Evolutionary conservation across 2,888 invertebrate genomes (phyloP).

Genomic region (Tiliacea aurago): DNA sequence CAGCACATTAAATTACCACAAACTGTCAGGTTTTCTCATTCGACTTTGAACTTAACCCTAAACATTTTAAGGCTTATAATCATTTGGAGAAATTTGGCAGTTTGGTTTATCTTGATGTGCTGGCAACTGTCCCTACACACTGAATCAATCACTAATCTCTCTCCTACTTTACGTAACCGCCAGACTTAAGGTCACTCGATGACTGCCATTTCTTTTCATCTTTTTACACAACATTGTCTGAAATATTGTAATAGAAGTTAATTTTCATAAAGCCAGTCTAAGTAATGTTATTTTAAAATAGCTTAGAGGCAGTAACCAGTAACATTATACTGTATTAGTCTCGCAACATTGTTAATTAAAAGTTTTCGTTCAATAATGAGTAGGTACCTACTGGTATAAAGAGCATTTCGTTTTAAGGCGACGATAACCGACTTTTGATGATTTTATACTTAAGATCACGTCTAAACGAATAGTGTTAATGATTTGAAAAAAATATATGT

Average conservation of each 20-base stretch:
- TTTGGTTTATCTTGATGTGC: too few relatives aligned
- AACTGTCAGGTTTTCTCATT: too few relatives aligned
- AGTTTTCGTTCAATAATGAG: not conserved
- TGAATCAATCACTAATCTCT: conserved; percentile 10
- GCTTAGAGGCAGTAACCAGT: not conserved
- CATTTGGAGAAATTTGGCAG: too few relatives aligned
- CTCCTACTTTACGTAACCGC: conserved; percentile 3
- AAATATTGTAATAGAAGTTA: not conserved
- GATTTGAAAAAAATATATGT: too few relatives aligned
- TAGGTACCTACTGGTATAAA: not conserved
- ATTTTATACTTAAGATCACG: too few relatives aligned
- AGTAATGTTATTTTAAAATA: conserved; percentile 4
- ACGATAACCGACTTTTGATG: too few relatives aligned
- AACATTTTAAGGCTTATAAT: too few relatives aligned
- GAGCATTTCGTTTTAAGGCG: not conserved
- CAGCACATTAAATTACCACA: too few relatives aligned
- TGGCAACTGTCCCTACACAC: too few relatives aligned
- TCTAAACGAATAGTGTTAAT: too few relatives aligned
- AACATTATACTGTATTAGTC: not conserved
- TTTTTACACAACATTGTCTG: not conserved
- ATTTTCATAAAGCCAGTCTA: conserved; percentile 1
- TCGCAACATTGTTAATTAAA: not conserved
- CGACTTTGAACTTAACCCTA: too few relatives aligned
- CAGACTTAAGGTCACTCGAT: conserved; percentile 33
- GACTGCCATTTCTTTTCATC: conserved; percentile 17